Evolutionary conservation across 2,797 vertebrate genomes (phyloP).

Genomic region (Thaleichthys pacificus): DNA sequence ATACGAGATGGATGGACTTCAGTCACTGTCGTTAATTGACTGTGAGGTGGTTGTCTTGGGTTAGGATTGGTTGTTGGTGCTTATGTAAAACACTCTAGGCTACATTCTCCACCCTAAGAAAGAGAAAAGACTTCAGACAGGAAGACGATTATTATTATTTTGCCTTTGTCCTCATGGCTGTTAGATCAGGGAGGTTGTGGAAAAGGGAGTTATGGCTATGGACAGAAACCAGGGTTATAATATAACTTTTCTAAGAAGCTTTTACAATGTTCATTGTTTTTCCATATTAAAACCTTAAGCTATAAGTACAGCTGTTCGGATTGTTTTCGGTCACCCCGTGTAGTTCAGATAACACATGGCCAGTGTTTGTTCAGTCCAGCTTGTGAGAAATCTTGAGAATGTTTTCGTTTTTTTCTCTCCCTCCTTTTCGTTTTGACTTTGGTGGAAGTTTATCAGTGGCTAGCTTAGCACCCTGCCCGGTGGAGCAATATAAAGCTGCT

Average conservation of each 20-base stretch:
- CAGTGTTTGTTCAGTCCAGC: slow-evolving; percentile 11
- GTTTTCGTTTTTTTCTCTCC: slow-evolving; percentile 3
- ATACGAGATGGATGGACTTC: too few relatives aligned
- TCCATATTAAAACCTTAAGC: not conserved
- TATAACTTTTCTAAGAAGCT: too few relatives aligned
- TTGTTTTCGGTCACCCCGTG: not conserved
- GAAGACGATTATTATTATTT: too few relatives aligned
- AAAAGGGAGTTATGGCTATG: not conserved
- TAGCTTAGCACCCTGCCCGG: slow-evolving; percentile 19
- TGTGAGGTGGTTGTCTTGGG: too few relatives aligned
- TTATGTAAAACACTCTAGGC: too few relatives aligned
- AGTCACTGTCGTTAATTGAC: too few relatives aligned
- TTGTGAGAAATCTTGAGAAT: slow-evolving; percentile 1
- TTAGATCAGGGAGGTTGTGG: too few relatives aligned
- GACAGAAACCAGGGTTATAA: not conserved
- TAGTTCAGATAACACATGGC: not conserved
- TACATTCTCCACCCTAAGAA: too few relatives aligned
- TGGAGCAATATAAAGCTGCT: slow-evolving; percentile 37
- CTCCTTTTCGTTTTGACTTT: slow-evolving; percentile 33
- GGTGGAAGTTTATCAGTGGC: slow-evolving; percentile 15
- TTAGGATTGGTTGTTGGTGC: too few relatives aligned
- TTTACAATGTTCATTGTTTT: not conserved
- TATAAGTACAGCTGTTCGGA: not conserved
- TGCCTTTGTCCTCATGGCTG: too few relatives aligned
- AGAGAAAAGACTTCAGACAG: too few relatives aligned